phyloP scores from a whole-genome alignment of 1,140 invertebrate genomes.

The Drosophila arawakana region DNA sequence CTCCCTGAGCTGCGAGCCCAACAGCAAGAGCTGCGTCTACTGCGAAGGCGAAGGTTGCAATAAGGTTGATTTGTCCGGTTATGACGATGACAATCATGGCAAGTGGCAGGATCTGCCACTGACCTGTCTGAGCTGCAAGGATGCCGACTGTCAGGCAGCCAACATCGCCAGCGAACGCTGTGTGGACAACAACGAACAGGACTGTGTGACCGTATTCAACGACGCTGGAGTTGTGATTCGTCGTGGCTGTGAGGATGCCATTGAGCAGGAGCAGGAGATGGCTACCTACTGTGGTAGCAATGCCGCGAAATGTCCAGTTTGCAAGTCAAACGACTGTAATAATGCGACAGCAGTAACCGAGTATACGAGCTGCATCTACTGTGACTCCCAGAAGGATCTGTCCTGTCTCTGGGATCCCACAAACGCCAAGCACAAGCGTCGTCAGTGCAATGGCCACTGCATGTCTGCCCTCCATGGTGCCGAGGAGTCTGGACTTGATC shows the following conservation, averaged over 20 bases:
- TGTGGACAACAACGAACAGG: conserved; percentile 73
- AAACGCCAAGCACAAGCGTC: conserved; percentile 43
- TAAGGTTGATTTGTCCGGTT: conserved; percentile 46
- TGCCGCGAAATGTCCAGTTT: conserved; percentile 52
- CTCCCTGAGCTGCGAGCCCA: conserved; percentile 62
- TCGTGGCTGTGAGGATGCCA: conserved; percentile 67
- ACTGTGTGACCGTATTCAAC: conserved; percentile 74
- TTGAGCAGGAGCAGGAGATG: conserved; percentile 36
- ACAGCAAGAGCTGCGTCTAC: conserved; percentile 57
- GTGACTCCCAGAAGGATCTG: conserved; percentile 62
- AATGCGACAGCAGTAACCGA: conserved; percentile 47
- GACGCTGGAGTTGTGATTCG: conserved; percentile 38
- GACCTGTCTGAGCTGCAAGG: conserved; percentile 60
- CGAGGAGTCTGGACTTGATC: conserved; percentile 49
- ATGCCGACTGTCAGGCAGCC: conserved; percentile 27
- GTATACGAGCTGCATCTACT: conserved; percentile 72
- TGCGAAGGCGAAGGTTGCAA: conserved; percentile 74
- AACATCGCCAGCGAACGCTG: conserved; percentile 22
- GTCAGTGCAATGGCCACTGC: conserved; percentile 72
- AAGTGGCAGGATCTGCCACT: conserved; percentile 80
- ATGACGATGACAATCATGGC: conserved; percentile 68
- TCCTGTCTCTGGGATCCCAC: conserved; percentile 56
- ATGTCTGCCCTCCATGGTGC: conserved; percentile 76
- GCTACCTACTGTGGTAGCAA: conserved; percentile 52
- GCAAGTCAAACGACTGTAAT: conserved; percentile 80